Evolutionary conservation across 2,888 invertebrate genomes (phyloP).

Genomic region (Philonicus albiceps): DNA sequence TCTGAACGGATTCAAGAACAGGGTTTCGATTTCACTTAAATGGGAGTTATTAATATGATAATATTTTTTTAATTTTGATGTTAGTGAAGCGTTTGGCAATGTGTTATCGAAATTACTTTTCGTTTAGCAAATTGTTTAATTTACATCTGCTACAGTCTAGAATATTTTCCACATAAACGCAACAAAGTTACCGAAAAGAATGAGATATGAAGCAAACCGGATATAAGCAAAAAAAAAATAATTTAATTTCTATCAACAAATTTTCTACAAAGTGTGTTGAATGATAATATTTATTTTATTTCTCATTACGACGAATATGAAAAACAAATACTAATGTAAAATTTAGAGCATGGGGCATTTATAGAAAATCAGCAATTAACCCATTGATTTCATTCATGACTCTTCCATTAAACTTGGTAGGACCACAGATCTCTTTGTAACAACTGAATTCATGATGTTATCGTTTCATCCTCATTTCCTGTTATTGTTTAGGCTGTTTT

Average conservation of each 20-base stretch:
- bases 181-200: background rate
- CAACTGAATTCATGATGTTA: background rate
- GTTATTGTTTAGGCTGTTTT: conserved; percentile 4
- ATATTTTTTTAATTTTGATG: too few relatives aligned
- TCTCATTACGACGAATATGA: background rate
- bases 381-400: background rate
- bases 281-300: background rate
- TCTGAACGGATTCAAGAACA: too few relatives aligned
- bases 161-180: background rate
- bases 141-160: background rate
- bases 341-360: background rate
- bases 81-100: too few relatives aligned
- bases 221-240: background rate
- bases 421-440: background rate
- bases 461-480: conserved; percentile 17
- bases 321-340: background rate
- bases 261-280: background rate
- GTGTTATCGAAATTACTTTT: too few relatives aligned
- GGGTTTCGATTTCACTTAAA: too few relatives aligned
- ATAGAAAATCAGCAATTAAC: background rate
- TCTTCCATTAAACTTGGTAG: background rate
- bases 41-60: too few relatives aligned
- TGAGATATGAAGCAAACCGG: background rate
- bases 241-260: background rate
- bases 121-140: background rate